These are phyloP conservation scores for Choreutis nemorana DNA, from an alignment of 2,888 invertebrate genomes.

Conservation along the genomic window DNA sequence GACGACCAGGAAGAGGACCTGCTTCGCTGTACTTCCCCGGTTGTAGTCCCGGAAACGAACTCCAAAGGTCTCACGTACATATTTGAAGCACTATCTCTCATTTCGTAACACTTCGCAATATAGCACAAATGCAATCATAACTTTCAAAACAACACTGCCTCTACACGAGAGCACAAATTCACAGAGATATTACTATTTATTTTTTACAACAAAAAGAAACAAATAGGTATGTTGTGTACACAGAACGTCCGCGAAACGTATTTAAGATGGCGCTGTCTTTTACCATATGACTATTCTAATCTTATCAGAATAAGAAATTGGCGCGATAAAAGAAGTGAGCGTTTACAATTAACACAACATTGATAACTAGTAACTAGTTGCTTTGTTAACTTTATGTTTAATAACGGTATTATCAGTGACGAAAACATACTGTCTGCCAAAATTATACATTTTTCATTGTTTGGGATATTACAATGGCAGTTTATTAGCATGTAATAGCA, in stretches of 20 bases:
- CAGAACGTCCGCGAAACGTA: constrained; percentile 17
- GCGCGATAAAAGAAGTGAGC: constrained; percentile 47
- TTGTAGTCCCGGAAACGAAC: constrained; percentile 15
- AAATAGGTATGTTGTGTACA: constrained; percentile 1
- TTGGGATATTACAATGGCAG: too few species aligned
- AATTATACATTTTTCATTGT: too few species aligned
- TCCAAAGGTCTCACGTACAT: constrained; percentile 40
- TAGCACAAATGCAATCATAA: constrained; percentile 2
- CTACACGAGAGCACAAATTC: constrained; percentile 14
- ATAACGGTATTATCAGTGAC: not conserved
- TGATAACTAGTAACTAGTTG: constrained; percentile 40
- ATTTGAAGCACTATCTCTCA: constrained; percentile 37
- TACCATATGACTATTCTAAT: constrained; percentile 53
- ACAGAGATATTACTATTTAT: too few species aligned
- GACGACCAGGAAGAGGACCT: constrained; percentile 46
- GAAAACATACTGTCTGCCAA: too few species aligned
- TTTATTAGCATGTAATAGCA: too few species aligned
- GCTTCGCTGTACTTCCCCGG: constrained; percentile 26
- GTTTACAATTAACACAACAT: constrained; percentile 44
- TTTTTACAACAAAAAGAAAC: too few species aligned
- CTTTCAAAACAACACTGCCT: constrained; percentile 10
- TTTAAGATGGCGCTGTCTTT: constrained; percentile 27
- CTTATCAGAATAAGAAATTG: constrained; percentile 48
- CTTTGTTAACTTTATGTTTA: constrained; percentile 7
- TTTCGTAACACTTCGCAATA: constrained; percentile 14